phyloP scores from a whole-genome alignment of 2,797 vertebrate genomes.

The Cirrhinus mrigala region DNA sequence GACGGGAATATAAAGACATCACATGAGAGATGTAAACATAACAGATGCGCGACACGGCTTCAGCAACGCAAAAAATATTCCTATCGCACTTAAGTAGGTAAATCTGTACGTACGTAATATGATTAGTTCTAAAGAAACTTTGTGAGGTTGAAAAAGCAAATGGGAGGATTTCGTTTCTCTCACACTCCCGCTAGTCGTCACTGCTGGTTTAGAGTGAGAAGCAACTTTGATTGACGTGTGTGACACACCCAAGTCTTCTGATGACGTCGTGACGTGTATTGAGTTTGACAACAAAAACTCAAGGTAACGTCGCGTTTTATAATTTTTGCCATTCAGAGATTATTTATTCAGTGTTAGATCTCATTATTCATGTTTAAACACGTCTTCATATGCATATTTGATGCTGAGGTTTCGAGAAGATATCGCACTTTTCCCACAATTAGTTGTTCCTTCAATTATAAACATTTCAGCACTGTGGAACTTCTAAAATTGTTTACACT shows the following conservation, averaged over 20 bases:
- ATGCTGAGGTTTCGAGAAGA: background rate
- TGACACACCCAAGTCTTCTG: conserved; percentile 4
- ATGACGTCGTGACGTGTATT: background rate
- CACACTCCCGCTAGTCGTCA: conserved; percentile 30
- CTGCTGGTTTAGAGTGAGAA: conserved; percentile 5
- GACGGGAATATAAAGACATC: conserved; percentile 9
- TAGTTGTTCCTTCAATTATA: background rate
- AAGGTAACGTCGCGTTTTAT: background rate
- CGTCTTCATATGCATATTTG: conserved; percentile 3
- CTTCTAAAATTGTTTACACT: background rate
- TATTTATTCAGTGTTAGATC: background rate
- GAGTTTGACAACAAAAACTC: background rate
- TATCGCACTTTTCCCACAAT: background rate
- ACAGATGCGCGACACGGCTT: conserved; percentile 7
- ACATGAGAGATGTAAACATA: background rate
- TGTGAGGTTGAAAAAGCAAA: background rate
- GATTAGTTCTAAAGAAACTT: background rate
- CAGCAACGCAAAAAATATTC: background rate
- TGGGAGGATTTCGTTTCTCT: background rate
- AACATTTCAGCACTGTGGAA: background rate
- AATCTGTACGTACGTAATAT: background rate
- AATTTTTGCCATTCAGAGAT: background rate
- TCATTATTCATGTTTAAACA: background rate
- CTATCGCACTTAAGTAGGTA: background rate
- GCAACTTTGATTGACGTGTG: conserved; percentile 7